Conservation (phyloP, 2,113 vertebrate genomes). For the Ophiodon elongatus region DNA sequence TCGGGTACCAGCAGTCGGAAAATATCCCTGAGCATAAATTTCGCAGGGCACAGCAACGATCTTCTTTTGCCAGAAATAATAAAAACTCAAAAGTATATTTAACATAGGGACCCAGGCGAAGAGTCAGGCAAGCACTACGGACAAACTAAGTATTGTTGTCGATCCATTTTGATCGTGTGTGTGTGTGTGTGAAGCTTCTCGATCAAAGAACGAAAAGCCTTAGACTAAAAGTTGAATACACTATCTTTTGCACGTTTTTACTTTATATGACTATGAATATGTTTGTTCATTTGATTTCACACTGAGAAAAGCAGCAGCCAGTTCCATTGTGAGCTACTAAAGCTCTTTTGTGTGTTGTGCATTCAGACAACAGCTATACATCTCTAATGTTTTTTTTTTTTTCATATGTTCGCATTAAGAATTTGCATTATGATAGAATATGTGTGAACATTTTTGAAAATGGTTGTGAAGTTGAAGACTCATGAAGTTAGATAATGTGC, state of each 20-base stretch:
- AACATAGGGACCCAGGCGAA: slow-evolving; percentile 27
- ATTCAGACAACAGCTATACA: slow-evolving; percentile 18
- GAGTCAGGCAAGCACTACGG: slow-evolving; percentile 39
- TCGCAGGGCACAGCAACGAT: slow-evolving; percentile 42
- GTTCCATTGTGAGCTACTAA: background rate
- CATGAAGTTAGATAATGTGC: background rate
- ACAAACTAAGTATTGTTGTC: slow-evolving; percentile 25
- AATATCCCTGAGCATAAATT: slow-evolving; percentile 50
- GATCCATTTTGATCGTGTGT: slow-evolving; percentile 37
- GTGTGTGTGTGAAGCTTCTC: no score
- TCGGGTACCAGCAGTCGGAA: slow-evolving; percentile 36
- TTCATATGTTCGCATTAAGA: background rate
- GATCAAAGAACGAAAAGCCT: slow-evolving; percentile 13
- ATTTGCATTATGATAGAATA: background rate
- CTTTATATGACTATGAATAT: background rate
- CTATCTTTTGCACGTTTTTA: background rate
- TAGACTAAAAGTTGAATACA: background rate
- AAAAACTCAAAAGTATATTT: slow-evolving; percentile 46
- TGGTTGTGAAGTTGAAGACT: background rate
- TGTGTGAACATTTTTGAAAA: slow-evolving; percentile 7
- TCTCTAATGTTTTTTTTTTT: slow-evolving; percentile 1
- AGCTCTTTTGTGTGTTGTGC: background rate
- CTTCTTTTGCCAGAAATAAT: slow-evolving; percentile 61
- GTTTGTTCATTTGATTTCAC: slow-evolving; percentile 17
- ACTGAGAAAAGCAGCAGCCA: slow-evolving; percentile 4